These are phyloP conservation scores for Chaetura pelagica DNA, from an alignment of 2,113 vertebrate species.

Conservation along the genomic window DNA sequence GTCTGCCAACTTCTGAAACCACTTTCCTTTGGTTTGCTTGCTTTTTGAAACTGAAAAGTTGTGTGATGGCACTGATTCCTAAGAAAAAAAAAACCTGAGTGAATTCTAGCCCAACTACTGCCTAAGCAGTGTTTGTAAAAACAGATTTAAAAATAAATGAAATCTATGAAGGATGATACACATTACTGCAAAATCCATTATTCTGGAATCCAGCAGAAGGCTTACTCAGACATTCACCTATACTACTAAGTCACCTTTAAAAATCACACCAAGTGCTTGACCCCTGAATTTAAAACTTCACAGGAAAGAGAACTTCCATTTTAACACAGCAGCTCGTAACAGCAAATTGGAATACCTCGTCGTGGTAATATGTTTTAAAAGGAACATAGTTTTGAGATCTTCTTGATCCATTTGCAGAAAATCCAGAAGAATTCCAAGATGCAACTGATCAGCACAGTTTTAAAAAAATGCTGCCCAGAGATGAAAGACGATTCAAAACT, in stretches of 20 bases:
- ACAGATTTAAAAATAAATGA: background rate
- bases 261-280: background rate
- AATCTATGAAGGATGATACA: background rate
- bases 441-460: slow-evolving; percentile 91
- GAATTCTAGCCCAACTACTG: background rate
- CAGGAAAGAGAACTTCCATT: background rate
- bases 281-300: background rate
- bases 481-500: slow-evolving; percentile 90
- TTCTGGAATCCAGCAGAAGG: background rate
- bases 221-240: background rate
- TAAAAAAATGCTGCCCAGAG: slow-evolving; percentile 97
- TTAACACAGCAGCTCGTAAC: background rate
- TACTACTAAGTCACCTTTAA: background rate
- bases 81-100: background rate
- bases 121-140: background rate
- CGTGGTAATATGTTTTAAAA: background rate
- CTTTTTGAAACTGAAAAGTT: background rate
- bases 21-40: background rate
- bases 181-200: background rate
- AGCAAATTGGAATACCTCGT: background rate
- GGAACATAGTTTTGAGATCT: background rate
- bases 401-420: slow-evolving; percentile 78
- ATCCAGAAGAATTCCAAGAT: slow-evolving; percentile 92
- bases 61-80: background rate
- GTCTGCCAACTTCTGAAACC: background rate